Conservation (phyloP, 2,888 invertebrate genomes). For the Ichneumoninae sp. region DNA sequence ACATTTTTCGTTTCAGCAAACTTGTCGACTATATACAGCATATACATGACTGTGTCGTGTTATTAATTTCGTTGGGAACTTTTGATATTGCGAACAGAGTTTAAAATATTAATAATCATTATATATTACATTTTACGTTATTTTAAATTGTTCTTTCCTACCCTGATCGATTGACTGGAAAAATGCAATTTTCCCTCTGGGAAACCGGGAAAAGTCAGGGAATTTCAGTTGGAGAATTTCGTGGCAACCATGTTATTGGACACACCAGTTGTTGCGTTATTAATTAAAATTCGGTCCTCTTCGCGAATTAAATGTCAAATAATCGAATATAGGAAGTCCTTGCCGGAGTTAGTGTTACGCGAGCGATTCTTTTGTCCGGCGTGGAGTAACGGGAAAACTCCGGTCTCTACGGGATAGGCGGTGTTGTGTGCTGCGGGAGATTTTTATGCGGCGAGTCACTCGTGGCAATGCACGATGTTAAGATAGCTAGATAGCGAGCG, state of each 20-base stretch:
- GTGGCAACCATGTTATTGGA: not conserved
- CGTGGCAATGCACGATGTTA: conserved; percentile 35
- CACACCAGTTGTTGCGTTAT: not conserved
- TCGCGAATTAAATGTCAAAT: conserved; percentile 32
- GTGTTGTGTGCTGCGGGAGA: conserved; percentile 31
- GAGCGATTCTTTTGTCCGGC: conserved; percentile 60
- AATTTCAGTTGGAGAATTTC: no score
- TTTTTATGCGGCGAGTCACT: conserved; percentile 58
- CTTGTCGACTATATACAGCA: no score
- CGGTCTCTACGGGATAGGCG: conserved; percentile 22
- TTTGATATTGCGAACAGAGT: no score
- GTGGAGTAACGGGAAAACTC: conserved; percentile 61
- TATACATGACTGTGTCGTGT: no score
- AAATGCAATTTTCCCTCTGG: no score
- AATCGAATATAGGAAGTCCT: conserved; percentile 30
- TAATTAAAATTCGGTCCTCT: not conserved
- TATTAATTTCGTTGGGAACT: no score
- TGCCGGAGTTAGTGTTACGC: conserved; percentile 46
- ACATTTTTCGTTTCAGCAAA: no score
- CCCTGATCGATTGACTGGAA: no score
- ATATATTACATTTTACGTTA: no score
- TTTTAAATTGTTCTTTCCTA: no score
- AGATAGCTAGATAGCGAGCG: conserved; percentile 9
- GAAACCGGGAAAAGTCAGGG: no score
- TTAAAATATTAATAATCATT: no score